phyloP scores from a whole-genome alignment of 2,797 vertebrate genomes.

The Heterohyrax brucei region DNA sequence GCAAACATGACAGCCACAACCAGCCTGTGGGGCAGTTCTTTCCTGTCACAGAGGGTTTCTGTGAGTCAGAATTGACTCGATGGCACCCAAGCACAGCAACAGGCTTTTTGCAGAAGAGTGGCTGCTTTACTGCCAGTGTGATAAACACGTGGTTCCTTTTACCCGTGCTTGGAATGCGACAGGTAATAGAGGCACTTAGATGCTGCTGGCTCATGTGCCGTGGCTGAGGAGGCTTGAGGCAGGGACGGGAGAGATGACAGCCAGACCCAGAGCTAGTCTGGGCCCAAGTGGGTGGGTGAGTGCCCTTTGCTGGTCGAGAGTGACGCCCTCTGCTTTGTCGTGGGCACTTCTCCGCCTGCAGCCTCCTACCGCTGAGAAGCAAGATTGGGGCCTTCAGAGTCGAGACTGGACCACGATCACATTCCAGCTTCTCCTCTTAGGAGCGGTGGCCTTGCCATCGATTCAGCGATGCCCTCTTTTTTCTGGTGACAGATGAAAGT shows the following conservation, averaged over 20 bases:
- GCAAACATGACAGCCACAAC: background rate
- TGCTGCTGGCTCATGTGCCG: background rate
- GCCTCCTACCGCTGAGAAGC: rapidly evolving
- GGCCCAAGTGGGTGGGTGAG: background rate
- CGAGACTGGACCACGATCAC: background rate
- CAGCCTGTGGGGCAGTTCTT: no score
- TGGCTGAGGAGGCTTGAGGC: background rate
- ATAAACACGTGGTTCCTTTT: constrained; percentile 55
- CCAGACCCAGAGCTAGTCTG: no score
- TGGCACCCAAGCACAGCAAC: background rate
- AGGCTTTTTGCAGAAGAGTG: constrained; percentile 11
- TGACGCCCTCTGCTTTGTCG: background rate
- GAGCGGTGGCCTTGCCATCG: background rate
- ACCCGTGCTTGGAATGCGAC: background rate
- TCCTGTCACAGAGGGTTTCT: background rate
- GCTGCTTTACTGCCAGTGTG: background rate
- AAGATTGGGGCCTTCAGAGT: background rate
- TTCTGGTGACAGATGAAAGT: background rate
- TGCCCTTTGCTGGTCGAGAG: background rate
- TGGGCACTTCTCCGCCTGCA: background rate
- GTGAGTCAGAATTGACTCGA: background rate
- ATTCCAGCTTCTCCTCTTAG: background rate
- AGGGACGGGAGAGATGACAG: background rate
- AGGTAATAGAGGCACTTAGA: constrained; percentile 53
- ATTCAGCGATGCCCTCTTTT: background rate